phyloP scores from a whole-genome alignment of 2,113 vertebrate genomes.

The Callipepla squamata region DNA sequence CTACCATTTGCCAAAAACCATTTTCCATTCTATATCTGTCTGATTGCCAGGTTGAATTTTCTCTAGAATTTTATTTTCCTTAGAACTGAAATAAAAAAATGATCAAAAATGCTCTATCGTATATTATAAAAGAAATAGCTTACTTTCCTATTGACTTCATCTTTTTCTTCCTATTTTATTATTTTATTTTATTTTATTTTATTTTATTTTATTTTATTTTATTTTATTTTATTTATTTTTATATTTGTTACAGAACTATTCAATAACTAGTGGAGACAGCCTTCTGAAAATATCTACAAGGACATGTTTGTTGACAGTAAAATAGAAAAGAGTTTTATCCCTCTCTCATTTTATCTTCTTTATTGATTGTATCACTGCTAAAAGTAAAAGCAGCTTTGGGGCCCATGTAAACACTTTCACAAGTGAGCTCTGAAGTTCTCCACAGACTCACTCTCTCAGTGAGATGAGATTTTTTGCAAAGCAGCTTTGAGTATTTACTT shows the following conservation, averaged over 20 bases:
- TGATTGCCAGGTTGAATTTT: background rate
- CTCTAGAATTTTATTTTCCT: background rate
- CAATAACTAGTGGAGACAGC: background rate
- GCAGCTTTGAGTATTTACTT: background rate
- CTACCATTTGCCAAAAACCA: background rate
- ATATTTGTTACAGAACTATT: background rate
- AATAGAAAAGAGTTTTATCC: background rate
- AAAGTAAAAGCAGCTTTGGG: background rate
- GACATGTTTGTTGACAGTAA: background rate
- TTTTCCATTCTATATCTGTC: background rate
- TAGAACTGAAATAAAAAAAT: background rate
- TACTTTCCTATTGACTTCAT: background rate
- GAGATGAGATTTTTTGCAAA: background rate
- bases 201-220: too few relatives aligned
- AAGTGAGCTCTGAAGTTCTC: background rate
- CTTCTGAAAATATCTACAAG: background rate
- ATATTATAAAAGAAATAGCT: background rate
- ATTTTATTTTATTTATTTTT: too few relatives aligned
- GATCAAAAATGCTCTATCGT: background rate
- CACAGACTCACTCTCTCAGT: background rate
- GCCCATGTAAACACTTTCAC: background rate
- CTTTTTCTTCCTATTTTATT: background rate
- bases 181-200: too few relatives aligned
- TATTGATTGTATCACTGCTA: background rate
- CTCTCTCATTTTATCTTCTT: background rate